Evolutionary conservation across 2,888 invertebrate species (phyloP), one percentile per base, ranked within the genome.

Genomic region (Agrotis clavis): DNA sequence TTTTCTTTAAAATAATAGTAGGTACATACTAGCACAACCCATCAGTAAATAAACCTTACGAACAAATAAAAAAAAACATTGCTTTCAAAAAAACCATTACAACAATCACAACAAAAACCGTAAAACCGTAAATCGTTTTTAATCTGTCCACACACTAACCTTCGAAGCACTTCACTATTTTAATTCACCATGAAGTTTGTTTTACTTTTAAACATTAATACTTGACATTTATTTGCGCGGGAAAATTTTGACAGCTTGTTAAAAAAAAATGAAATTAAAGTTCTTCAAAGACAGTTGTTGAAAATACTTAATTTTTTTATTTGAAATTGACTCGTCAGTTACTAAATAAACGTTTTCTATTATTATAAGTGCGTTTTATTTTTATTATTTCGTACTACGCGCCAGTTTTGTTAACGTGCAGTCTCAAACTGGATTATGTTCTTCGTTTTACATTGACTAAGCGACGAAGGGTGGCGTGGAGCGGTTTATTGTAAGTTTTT

Each of bases 401-500:
- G 86, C 81, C 70, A 86, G 90, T 90, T 93, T 92, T 93, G 91
- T 91, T 92, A 91, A 90, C 86, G 88, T 84, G 86, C 92, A 86
- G 87, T 85, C 88, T 85, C 90, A 90, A 88, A 95, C 95, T 95
- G 94, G 86, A 82, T 78, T 90, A 88, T 88, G 87, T 90, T 93
- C 90, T 92, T 90, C 90, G 90, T 87, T 89, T 89, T 89, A 88
- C 88, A 85, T 89, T 87, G 84, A 82, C 86, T 87, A 84, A 72
- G 51, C 65, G 80, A 82, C 73, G 76, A 21, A 45, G 73, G 69
- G n/a, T 77, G 19, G 67, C 9, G 56, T 88, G 61, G 91, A 91
- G 89, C 68, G 11, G 86, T 60, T 19, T 21, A 41, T 7, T 9
- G 9, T 41, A 11, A 41, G 41, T 41, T 11, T 41, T 41, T 41